phyloP scores from a whole-genome alignment of 2,113 vertebrate genomes.

The Callaeas wilsoni region DNA sequence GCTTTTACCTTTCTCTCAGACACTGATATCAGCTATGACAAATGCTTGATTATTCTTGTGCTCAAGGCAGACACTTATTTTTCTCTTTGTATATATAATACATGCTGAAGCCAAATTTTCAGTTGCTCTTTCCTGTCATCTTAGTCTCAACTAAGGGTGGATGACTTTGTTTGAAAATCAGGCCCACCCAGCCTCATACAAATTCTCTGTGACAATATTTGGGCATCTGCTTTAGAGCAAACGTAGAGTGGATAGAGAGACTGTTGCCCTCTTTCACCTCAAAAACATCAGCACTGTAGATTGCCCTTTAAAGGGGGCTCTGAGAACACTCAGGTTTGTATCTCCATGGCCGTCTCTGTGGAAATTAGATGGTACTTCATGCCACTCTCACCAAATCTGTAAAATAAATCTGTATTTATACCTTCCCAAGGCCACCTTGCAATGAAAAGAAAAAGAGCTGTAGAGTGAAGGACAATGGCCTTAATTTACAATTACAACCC shows the following conservation, averaged over 20 bases:
- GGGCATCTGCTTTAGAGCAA: background rate
- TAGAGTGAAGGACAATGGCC: background rate
- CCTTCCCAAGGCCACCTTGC: background rate
- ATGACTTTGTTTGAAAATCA: background rate
- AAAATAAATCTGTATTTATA: background rate
- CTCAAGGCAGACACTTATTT: background rate
- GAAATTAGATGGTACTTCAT: background rate
- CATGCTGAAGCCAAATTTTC: background rate
- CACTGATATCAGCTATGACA: background rate
- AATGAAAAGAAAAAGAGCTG: background rate
- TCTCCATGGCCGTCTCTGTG: background rate
- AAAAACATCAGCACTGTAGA: background rate
- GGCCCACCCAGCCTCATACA: background rate
- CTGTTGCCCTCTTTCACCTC: background rate
- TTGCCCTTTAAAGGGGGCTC: background rate
- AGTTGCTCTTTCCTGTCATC: background rate
- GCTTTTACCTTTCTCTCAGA: background rate
- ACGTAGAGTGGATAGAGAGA: background rate
- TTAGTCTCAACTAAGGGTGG: background rate
- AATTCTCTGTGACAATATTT: background rate
- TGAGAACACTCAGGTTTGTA: background rate
- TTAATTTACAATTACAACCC: background rate
- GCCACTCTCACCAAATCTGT: background rate
- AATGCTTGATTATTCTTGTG: background rate
- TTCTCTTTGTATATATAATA: background rate